Evolutionary conservation across 2,113 vertebrate genomes (phyloP).

Genomic region (Scartelaos histophorus): DNA sequence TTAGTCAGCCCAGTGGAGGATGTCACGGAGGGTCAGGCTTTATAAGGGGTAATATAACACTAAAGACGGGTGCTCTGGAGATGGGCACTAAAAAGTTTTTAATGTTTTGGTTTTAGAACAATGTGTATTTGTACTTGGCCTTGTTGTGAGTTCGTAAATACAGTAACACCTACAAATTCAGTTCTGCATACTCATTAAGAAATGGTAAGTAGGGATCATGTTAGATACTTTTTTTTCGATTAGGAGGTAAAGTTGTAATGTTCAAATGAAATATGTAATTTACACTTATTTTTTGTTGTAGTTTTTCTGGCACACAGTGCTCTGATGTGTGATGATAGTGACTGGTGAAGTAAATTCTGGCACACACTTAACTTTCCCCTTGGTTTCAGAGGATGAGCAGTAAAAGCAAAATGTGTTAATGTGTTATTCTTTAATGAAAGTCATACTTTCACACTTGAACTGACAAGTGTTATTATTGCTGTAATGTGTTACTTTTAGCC

Average conservation of each 20-base stretch:
- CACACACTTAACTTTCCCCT: background rate
- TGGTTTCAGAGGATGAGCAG: background rate
- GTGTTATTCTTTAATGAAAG: no score
- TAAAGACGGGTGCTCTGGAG: background rate
- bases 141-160: slow-evolving; percentile 11
- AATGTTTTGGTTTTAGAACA: background rate
- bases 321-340: background rate
- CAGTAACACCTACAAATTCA: background rate
- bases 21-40: slow-evolving; percentile 30
- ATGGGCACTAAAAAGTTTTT: background rate
- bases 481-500: background rate
- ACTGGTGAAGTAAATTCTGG: no score
- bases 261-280: background rate
- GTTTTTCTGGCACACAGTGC: background rate
- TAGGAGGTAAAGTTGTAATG: background rate
- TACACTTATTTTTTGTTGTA: background rate
- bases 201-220: background rate
- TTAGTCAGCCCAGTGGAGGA: slow-evolving; percentile 33
- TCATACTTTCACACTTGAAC: no score
- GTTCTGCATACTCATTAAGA: background rate
- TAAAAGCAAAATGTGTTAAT: no score
- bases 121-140: slow-evolving; percentile 6
- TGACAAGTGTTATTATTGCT: background rate
- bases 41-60: background rate
- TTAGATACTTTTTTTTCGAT: background rate